Conservation (phyloP, 2,797 vertebrate genomes). For the Siniperca undulata region DNA sequence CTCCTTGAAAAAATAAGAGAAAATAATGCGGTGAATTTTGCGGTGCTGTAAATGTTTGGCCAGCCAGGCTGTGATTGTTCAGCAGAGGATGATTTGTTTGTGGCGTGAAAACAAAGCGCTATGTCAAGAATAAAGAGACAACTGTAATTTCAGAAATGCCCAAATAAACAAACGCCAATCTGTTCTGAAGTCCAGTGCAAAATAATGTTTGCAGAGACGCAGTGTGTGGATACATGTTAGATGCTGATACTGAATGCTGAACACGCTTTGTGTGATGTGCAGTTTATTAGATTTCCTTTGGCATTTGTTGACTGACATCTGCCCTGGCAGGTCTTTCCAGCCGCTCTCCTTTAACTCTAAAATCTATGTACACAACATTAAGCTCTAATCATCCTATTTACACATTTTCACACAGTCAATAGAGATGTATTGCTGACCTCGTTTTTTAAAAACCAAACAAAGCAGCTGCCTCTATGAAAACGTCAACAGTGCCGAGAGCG, state of each 20-base stretch:
- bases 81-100: conserved; percentile 53
- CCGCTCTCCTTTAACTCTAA: conserved; percentile 33
- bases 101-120: conserved; percentile 48
- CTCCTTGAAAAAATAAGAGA: conserved; percentile 15
- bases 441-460: conserved; percentile 64
- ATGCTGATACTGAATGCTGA: conserved; percentile 50
- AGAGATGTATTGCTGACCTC: conserved; percentile 66
- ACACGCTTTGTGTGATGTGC: conserved; percentile 41
- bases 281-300: conserved; percentile 58
- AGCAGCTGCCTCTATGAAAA: conserved; percentile 55
- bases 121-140: conserved; percentile 60
- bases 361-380: conserved; percentile 53
- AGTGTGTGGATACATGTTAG: conserved; percentile 23
- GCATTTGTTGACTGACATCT: conserved; percentile 62
- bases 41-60: conserved; percentile 33
- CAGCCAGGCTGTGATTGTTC: conserved; percentile 45
- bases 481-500: conserved; percentile 53
- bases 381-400: conserved; percentile 65
- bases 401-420: conserved; percentile 55
- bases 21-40: conserved; percentile 34
- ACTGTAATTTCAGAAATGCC: conserved; percentile 60
- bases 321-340: conserved; percentile 23
- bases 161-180: conserved; percentile 56
- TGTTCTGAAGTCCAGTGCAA: conserved; percentile 20
- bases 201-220: conserved; percentile 41